These are phyloP conservation scores for Manduca sexta DNA, from an alignment of 1,140 invertebrate species.

Conservation along the genomic window DNA sequence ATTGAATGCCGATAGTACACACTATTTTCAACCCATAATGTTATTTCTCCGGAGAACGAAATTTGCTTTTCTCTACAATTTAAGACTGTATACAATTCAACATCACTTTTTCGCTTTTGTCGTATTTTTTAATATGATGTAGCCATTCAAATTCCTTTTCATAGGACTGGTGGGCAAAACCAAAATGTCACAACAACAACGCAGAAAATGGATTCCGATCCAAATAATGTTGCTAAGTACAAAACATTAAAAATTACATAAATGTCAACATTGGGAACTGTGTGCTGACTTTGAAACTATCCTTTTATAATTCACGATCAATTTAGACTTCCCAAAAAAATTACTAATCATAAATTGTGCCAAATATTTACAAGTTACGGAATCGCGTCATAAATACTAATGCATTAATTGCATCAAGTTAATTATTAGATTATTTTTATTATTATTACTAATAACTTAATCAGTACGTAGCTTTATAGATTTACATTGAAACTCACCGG, in stretches of 20 bases:
- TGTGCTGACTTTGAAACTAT: not conserved
- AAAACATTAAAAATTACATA: not conserved
- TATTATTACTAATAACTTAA: no score
- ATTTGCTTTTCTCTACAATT: constrained; percentile 7
- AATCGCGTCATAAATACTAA: no score
- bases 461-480: no score
- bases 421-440: no score
- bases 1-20: constrained; percentile 55
- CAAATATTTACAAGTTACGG: no score
- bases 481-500: no score
- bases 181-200: constrained; percentile 73
- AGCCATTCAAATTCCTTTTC: constrained; percentile 25
- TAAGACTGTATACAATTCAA: constrained; percentile 25
- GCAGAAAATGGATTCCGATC: constrained; percentile 66
- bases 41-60: not conserved
- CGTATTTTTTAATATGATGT: constrained; percentile 9
- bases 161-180: constrained; percentile 42
- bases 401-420: no score
- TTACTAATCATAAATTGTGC: no score
- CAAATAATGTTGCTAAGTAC: no score
- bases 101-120: constrained; percentile 42
- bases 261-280: not conserved
- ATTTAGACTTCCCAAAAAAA: no score
- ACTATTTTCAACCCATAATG: constrained; percentile 67
- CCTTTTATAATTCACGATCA: no score